phyloP scores from a whole-genome alignment of 2,888 invertebrate species.

The Caenorhabditis doughertyi region DNA sequence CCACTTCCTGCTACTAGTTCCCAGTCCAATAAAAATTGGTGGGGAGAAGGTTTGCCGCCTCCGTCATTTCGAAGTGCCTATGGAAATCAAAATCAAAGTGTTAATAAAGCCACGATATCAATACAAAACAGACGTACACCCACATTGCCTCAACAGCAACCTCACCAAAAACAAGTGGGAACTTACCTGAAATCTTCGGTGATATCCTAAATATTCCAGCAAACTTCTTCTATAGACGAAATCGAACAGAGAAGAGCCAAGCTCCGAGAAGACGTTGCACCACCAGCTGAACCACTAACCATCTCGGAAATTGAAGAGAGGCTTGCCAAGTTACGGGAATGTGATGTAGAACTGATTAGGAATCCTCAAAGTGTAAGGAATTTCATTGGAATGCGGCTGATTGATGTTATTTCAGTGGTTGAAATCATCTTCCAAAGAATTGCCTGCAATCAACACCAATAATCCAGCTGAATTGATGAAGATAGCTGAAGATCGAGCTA shows the following conservation, averaged over 20 bases:
- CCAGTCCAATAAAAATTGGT: slow-evolving; percentile 66
- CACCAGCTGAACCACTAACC: slow-evolving; percentile 39
- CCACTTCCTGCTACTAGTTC: slow-evolving; percentile 41
- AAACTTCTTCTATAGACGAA: background rate
- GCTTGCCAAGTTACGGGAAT: slow-evolving; percentile 76
- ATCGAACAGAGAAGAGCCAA: slow-evolving; percentile 50
- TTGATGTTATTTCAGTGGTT: slow-evolving; percentile 66
- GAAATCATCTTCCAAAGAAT: slow-evolving; percentile 13
- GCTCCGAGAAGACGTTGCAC: slow-evolving; percentile 39
- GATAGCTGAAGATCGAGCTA: slow-evolving; percentile 61
- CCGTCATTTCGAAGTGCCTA: slow-evolving; percentile 69
- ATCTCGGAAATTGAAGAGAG: slow-evolving; percentile 77
- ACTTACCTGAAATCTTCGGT: too few relatives aligned
- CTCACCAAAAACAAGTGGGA: too few relatives aligned
- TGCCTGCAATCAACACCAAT: slow-evolving; percentile 31
- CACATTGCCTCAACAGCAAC: slow-evolving; percentile 5
- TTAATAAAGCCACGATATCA: slow-evolving; percentile 3
- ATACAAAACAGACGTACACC: background rate
- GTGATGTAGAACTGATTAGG: slow-evolving; percentile 78
- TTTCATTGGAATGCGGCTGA: too few relatives aligned
- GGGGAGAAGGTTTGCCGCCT: slow-evolving; percentile 78
- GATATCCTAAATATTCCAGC: background rate
- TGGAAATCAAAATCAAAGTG: slow-evolving; percentile 10
- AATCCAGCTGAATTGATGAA: slow-evolving; percentile 65
- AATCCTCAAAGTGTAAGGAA: slow-evolving; percentile 74